Evolutionary conservation across 2,113 vertebrate genomes (phyloP).

Genomic region (Vombatus ursinus): DNA sequence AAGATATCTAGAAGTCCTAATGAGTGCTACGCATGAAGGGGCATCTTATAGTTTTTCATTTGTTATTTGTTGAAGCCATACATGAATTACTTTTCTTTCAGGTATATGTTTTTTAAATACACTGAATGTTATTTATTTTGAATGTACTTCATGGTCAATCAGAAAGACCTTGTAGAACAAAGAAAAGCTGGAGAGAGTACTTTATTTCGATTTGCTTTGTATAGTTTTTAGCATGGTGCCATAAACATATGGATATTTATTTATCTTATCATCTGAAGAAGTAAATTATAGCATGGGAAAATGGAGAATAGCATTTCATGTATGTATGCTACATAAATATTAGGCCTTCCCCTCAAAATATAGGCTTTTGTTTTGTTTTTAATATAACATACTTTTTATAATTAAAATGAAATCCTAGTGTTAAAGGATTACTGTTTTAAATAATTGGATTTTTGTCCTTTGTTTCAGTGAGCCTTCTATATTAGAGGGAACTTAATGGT

Average conservation of each 20-base stretch:
- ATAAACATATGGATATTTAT: constrained; percentile 60
- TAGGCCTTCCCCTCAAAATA: constrained; percentile 63
- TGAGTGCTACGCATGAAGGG: neutral
- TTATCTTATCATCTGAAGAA: constrained; percentile 65
- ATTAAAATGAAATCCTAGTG: constrained; percentile 79
- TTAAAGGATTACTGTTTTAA: constrained; percentile 76
- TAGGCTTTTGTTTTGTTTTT: constrained; percentile 74
- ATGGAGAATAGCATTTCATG: constrained; percentile 58
- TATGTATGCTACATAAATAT: constrained; percentile 57
- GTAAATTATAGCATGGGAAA: constrained; percentile 59
- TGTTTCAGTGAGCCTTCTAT: constrained; percentile 69
- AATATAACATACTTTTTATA: constrained; percentile 74
- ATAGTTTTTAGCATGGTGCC: neutral
- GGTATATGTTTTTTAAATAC: constrained; percentile 26
- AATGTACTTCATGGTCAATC: neutral
- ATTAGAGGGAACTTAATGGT: constrained; percentile 64
- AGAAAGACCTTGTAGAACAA: neutral
- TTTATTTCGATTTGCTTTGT: constrained; percentile 38
- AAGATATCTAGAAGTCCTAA: neutral
- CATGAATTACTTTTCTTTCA: neutral
- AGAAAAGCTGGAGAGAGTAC: neutral
- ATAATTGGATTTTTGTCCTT: constrained; percentile 76
- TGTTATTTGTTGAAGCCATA: neutral
- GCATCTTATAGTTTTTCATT: neutral
- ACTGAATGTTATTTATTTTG: constrained; percentile 10